Base-by-base conservation (phyloP, 2,797 vertebrate species). In the Chanos chanos region DNA sequence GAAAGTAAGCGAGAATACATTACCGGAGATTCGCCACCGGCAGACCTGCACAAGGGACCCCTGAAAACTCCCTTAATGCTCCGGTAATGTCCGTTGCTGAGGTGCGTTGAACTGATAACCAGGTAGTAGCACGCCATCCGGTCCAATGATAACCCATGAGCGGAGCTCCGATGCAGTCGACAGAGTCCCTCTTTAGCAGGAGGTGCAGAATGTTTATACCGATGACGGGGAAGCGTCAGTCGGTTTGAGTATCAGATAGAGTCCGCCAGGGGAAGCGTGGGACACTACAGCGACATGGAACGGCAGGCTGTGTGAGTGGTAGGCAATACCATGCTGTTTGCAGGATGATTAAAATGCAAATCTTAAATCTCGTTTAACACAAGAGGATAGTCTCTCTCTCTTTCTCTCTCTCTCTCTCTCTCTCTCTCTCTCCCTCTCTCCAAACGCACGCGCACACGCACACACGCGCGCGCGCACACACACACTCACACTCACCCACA, bases 21-120 rank as follows among this genome's bases (percentile, higher is more conserved):
- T 94, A 96, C 95, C 94, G 87, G 92, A 78, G 93, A 90, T 58
- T 92, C 91, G 45, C 86, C 84, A 85, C 81, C 87, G 24, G 78
- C 79, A 15, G 89, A 84, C 75, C 92, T 89, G 86, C 94, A 90
- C 73, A 98, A 90, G 7, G 96, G 96, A 77, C 96, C 96, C 77
- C 94, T 88, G 91, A 98, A 98, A 87, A 98, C 94, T 76, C 96
- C 96, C 80, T 98, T 98, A 75, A 98, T 97, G 82, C 93, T 92
- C 73, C 96, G 87, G 83, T 95, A 95, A 88, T 98, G 95, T 70
- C 96, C 96, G 76, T 98, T 97, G 90, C 92, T 94, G 81, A 98
- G 93, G 82, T 97, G 96, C 72, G 94, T 94, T 62, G 95, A 97
- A 89, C 96, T 98, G 92, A 98, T 98, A 72, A 98, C 94, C 89